Evolutionary conservation across 2,797 vertebrate genomes (phyloP).

Genomic region (Trematomus bernacchii): DNA sequence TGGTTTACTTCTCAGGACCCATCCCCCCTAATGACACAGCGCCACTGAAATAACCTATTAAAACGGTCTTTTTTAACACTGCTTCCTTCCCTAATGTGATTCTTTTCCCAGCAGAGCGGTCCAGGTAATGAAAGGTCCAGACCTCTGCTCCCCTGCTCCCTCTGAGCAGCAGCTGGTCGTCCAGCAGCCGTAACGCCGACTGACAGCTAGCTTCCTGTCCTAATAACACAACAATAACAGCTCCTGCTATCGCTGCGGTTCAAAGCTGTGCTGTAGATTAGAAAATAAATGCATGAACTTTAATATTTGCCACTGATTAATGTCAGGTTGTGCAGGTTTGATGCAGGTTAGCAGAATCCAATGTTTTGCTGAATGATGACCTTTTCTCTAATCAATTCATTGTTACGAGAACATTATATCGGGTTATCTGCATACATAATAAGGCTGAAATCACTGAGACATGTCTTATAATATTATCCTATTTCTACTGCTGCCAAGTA

Average conservation of each 20-base stretch:
- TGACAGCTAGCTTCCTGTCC: conserved; percentile 18
- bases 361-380: conserved; percentile 15
- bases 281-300: background rate
- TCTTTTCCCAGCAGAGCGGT: conserved; percentile 49
- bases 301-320: conserved; percentile 15
- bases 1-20: conserved; percentile 47
- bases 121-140: conserved; percentile 63
- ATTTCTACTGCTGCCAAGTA: too few species aligned
- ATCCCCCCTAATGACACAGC: conserved; percentile 62
- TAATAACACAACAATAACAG: conserved; percentile 3
- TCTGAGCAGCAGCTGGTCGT: conserved; percentile 52
- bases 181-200: background rate
- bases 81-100: conserved; percentile 26
- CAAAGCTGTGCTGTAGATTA: background rate
- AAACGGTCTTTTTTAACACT: conserved; percentile 57
- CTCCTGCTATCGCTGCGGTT: background rate
- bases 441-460: background rate
- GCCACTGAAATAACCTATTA: conserved; percentile 50
- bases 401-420: background rate
- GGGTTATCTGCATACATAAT: background rate
- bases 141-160: conserved; percentile 22
- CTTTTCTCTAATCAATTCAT: conserved; percentile 23
- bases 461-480: too few species aligned
- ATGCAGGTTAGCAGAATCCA: conserved; percentile 9
- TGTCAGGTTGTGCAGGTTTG: conserved; percentile 25